Conservation (phyloP, 2,797 vertebrate species). For the Aphelocoma californica region DNA sequence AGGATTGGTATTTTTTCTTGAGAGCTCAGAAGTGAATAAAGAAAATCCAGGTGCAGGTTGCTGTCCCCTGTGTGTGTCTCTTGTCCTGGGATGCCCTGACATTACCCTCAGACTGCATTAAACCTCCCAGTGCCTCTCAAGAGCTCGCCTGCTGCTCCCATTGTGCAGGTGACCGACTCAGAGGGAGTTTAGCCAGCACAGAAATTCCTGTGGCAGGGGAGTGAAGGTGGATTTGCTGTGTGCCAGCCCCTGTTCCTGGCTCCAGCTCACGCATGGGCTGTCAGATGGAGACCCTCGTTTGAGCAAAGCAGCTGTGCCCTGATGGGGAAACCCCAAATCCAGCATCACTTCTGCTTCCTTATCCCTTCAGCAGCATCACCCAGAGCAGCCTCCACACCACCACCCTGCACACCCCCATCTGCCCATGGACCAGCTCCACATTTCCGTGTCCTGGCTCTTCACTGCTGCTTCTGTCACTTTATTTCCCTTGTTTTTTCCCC, state of each 20-base stretch:
- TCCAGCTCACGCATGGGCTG: background rate
- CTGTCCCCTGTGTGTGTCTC: background rate
- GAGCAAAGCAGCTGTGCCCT: background rate
- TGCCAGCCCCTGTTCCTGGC: background rate
- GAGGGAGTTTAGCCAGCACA: background rate
- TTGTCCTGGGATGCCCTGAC: background rate
- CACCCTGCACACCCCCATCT: fast-evolving
- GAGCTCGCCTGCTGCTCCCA: background rate
- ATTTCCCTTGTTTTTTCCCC: background rate
- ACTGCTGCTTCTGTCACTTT: background rate
- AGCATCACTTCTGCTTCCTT: background rate
- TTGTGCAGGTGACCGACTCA: background rate
- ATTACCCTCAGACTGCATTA: background rate
- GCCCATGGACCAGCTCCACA: background rate
- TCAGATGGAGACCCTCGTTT: background rate
- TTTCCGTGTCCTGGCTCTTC: background rate
- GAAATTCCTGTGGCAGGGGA: background rate
- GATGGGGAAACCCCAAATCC: background rate
- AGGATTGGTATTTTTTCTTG: background rate
- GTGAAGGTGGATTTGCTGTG: background rate
- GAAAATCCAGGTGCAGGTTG: background rate
- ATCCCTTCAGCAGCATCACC: background rate
- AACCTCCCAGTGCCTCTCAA: background rate
- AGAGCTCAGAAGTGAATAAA: background rate
- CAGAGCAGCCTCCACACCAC: background rate